Conservation (phyloP, 2,113 vertebrate genomes). For the Psittacus erithacus region DNA sequence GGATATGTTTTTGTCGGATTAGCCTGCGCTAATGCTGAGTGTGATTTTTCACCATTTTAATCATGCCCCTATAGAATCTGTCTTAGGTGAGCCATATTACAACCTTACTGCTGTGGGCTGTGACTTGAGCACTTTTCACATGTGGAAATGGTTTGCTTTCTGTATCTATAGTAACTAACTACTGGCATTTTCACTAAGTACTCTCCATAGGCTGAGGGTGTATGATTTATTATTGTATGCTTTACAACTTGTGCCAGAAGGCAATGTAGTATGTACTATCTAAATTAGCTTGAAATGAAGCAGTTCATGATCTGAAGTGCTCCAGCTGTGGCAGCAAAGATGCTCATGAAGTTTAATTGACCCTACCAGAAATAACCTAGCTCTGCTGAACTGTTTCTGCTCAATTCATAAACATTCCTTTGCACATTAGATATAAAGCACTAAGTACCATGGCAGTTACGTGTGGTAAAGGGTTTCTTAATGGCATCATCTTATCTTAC, state of each 20-base stretch:
- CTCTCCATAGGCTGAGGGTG: neutral
- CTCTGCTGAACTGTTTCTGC: neutral
- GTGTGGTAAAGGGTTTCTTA: neutral
- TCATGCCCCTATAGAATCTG: neutral
- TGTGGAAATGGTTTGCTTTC: neutral
- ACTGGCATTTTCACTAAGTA: neutral
- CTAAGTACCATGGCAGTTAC: neutral
- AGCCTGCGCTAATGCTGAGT: neutral
- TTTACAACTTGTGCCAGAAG: slow-evolving; percentile 1
- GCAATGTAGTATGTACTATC: neutral
- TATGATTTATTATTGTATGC: neutral
- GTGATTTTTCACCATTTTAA: neutral
- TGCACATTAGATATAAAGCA: neutral
- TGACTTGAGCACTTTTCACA: neutral
- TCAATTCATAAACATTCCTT: neutral
- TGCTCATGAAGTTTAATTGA: neutral
- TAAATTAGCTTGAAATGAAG: slow-evolving; percentile 23
- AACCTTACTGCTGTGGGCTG: neutral
- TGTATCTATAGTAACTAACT: slow-evolving; percentile 29
- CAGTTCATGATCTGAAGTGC: neutral
- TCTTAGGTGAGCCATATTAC: neutral
- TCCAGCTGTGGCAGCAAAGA: neutral
- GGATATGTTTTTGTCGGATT: neutral
- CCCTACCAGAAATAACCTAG: neutral
- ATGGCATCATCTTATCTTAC: neutral